Evolutionary conservation across 2,888 invertebrate genomes (phyloP).

Genomic region (Gasteruption jaculator): DNA sequence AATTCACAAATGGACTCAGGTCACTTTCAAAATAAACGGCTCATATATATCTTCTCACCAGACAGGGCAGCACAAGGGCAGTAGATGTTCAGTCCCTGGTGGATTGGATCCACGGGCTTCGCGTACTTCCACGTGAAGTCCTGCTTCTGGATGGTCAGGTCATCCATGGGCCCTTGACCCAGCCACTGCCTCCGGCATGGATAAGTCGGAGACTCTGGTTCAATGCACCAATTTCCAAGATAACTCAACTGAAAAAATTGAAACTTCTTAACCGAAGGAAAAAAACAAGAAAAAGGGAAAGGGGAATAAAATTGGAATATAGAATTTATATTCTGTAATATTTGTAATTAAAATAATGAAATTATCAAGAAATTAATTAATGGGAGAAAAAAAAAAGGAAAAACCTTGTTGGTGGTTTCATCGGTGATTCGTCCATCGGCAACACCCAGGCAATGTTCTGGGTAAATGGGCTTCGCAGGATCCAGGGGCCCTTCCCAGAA

Average conservation of each 20-base stretch:
- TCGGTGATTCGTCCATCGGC: conserved; percentile 52
- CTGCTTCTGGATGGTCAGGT: conserved; percentile 68
- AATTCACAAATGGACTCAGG: too few relatives aligned
- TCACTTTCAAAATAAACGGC: too few relatives aligned
- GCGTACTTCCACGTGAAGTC: conserved; percentile 57
- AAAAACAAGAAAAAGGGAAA: conserved; percentile 9
- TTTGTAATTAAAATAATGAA: not conserved
- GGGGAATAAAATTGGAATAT: not conserved
- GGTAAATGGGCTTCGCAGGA: conserved; percentile 37
- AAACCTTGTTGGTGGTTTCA: conserved; percentile 57
- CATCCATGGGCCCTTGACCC: conserved; percentile 65
- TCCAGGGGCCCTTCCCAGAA: conserved; percentile 35
- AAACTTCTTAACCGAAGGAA: conserved; percentile 3
- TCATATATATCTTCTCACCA: conserved; percentile 31
- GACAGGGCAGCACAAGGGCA: conserved; percentile 31
- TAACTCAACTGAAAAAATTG: conserved; percentile 38
- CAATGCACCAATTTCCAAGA: conserved; percentile 40
- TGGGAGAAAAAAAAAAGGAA: not conserved
- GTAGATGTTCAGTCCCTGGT: conserved; percentile 30
- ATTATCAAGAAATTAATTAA: conserved; percentile 1
- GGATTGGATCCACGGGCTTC: conserved; percentile 23
- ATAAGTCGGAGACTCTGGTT: conserved; percentile 30
- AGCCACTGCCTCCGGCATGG: conserved; percentile 36
- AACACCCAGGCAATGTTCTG: conserved; percentile 47
- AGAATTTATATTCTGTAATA: not conserved